phyloP scores from a whole-genome alignment of 2,113 vertebrate genomes.

The Lonchura striata region DNA sequence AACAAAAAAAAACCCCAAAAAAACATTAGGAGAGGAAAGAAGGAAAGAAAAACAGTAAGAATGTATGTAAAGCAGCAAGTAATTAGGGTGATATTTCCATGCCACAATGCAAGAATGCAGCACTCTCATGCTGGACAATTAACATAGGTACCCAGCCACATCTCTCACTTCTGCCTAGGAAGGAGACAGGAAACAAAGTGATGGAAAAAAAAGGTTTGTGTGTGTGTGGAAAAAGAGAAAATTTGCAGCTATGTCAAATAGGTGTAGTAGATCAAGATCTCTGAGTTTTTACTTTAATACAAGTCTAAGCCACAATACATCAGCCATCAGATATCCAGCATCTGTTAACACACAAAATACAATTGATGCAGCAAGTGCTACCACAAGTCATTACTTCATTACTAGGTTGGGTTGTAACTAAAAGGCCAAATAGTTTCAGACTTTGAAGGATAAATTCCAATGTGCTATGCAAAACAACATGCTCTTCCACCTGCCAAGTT shows the following conservation, averaged over 20 bases:
- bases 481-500: neutral
- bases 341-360: neutral
- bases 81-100: neutral
- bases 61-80: neutral
- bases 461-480: neutral
- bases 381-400: neutral
- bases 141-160: neutral
- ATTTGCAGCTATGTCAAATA: neutral
- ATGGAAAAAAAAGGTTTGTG: neutral
- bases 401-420: neutral
- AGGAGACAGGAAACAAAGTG: neutral
- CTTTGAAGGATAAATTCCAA: neutral
- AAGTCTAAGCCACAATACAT: neutral
- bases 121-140: neutral
- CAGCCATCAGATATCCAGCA: neutral
- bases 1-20: neutral
- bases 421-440: neutral
- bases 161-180: neutral
- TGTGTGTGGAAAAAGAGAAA: neutral
- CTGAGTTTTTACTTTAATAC: neutral
- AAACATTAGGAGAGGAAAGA: neutral
- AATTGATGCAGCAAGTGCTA: neutral
- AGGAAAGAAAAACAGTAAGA: neutral
- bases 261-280: neutral
- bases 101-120: neutral